These are phyloP conservation scores for Ophioderma brevispina DNA, from an alignment of 35 echinoderm and acorn worm genomes.

Conservation along the genomic window DNA sequence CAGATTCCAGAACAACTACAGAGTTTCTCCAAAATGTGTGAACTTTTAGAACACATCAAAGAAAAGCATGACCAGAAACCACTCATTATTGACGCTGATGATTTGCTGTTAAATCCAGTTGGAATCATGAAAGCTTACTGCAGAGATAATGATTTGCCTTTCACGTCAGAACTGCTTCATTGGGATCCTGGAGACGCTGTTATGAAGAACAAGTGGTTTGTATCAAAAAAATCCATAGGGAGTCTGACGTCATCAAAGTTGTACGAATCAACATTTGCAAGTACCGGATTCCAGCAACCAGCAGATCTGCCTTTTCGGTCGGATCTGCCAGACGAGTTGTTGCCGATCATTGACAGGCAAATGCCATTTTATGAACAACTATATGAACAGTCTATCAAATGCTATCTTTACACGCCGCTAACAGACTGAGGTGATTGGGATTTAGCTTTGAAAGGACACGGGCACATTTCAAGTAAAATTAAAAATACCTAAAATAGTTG, in stretches of 20 bases:
- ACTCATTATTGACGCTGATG: slow-evolving; percentile 60
- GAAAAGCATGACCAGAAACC: slow-evolving; percentile 34
- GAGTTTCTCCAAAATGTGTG: background rate
- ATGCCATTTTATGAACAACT: too few species aligned
- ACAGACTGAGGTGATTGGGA: too few species aligned
- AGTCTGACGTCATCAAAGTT: background rate
- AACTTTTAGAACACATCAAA: slow-evolving; percentile 49
- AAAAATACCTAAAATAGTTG: too few species aligned
- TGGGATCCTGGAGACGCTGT: slow-evolving; percentile 50
- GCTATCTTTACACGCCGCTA: too few species aligned
- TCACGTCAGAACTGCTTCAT: slow-evolving; percentile 25
- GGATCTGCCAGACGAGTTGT: background rate
- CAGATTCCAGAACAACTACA: too few species aligned
- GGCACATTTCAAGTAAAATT: too few species aligned
- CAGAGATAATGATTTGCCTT: slow-evolving; percentile 19
- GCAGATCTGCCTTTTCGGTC: background rate
- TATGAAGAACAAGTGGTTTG: slow-evolving; percentile 34
- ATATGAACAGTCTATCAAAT: too few species aligned
- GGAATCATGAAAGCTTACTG: slow-evolving; percentile 54
- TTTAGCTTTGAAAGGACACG: too few species aligned
- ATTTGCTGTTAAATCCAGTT: slow-evolving; percentile 53
- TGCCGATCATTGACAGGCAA: too few species aligned
- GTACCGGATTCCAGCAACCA: background rate
- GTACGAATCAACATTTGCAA: slow-evolving; percentile 6
- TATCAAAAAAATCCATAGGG: background rate